A percentile compares a stretch with the other conserved stretches of the same genome.
phyloP scores from a whole-genome alignment of 2,113 vertebrate genomes.

The Arizona elegans region DNA sequence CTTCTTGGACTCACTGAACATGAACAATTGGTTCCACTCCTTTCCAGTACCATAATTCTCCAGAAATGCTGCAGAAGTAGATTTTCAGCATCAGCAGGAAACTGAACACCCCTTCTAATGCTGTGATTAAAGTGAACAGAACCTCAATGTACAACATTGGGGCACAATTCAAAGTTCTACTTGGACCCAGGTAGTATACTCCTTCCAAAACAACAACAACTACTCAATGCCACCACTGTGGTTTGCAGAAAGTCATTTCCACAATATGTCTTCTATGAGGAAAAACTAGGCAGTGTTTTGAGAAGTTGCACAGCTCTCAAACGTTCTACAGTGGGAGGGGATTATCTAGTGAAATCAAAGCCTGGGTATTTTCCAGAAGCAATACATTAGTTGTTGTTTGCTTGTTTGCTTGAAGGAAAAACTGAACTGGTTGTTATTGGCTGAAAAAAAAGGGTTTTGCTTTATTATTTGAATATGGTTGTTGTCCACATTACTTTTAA shows the following conservation, averaged over 20 bases:
- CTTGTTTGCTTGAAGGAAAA: background rate
- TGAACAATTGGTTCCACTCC: background rate
- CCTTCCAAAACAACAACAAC: background rate
- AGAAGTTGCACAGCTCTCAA: background rate
- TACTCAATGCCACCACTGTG: background rate
- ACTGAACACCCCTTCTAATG: background rate
- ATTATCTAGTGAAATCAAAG: background rate
- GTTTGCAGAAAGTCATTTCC: background rate
- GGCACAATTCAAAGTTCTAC: background rate
- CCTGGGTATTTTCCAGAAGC: background rate
- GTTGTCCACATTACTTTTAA: background rate
- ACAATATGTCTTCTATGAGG: too few relatives aligned
- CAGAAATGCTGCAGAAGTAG: background rate
- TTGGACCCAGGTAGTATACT: background rate
- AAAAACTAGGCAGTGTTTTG: background rate
- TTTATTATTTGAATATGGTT: background rate
- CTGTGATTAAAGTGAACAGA: background rate
- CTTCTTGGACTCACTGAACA: background rate
- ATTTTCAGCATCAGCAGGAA: background rate
- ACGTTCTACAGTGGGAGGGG: background rate
- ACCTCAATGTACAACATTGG: background rate
- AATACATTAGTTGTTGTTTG: background rate
- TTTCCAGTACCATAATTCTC: background rate
- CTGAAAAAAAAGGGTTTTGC: background rate
- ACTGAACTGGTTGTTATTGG: background rate